Base-by-base conservation (phyloP, 2,888 invertebrate species). In the Campoplex nolae region DNA sequence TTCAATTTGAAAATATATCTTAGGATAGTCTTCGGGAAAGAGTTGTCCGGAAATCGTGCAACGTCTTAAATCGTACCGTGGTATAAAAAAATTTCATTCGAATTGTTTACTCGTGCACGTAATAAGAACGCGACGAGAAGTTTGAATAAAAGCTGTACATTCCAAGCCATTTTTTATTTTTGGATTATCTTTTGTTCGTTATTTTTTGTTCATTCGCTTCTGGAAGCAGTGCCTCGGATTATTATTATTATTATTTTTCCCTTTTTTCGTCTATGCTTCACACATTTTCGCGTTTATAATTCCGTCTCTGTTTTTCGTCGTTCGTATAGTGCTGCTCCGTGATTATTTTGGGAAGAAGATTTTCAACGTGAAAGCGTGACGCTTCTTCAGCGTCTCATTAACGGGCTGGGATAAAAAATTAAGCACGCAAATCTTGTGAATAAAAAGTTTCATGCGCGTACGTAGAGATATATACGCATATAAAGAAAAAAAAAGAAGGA, bases 351-450 rank as follows among this genome's bases (percentile, higher is more conserved):
- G 23, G 28, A 70, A 70, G 23, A 45, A 45, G 70, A 70, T 70
- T 70, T 70, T 6, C 23, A 70, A 6, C 45, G 45, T 48, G 16
- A 28, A 16, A 62, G 62, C 75, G 28, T 45, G 45, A 45, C 13
- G 70, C 70, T 45, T 45, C 70, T 45, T 45, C 42, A 70, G 45
- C 67, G 56, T 78, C 78, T 78, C 78, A 70, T 78, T 67, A 70
- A 23, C 35, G 54, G n/a, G 35, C 54, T 16, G 45, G 67, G 42
- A 54, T 62, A 62, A 68, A 77, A 77, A 77, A 71, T 45, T 48
- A 65, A 81, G 62, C 51, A 32, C 42, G 35, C 18, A 71, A 73
- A 65, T 38, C 80, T 62, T 28, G 73, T 32, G 48, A 58, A 79
- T 79, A 54, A 70, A 79, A 62, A 65, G 54, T 28, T 28, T n/a